phyloP scores from a whole-genome alignment of 2,888 invertebrate genomes.

The Ferdinandea cuprea region DNA sequence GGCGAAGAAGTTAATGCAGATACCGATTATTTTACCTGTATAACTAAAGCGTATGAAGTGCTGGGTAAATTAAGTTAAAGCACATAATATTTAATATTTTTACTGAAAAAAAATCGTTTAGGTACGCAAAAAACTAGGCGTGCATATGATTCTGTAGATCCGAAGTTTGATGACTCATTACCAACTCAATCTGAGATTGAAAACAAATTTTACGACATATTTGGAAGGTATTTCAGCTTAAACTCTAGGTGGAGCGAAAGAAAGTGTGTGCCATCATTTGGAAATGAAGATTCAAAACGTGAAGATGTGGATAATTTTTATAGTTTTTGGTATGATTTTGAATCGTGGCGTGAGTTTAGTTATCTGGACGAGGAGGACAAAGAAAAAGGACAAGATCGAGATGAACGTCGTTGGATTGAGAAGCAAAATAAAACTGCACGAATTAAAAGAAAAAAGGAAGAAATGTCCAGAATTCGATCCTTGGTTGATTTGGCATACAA shows the following conservation, averaged over 20 bases:
- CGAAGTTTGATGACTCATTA: constrained; percentile 94
- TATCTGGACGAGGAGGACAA: constrained; percentile 99
- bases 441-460: constrained; percentile 97
- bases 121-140: constrained; percentile 92
- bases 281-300: constrained; percentile 89
- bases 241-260: constrained; percentile 97
- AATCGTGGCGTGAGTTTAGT: constrained; percentile 99
- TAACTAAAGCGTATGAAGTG: constrained; percentile 98
- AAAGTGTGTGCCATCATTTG: constrained; percentile 91
- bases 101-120: constrained; percentile 48
- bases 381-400: constrained; percentile 97
- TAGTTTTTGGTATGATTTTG: constrained; percentile 98
- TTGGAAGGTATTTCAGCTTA: constrained; percentile 88
- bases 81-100: background rate
- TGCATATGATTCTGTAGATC: constrained; percentile 98
- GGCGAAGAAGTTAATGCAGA: constrained; percentile 94
- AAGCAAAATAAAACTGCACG: constrained; percentile 97
- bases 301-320: constrained; percentile 97
- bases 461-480: constrained; percentile 94
- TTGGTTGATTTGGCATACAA: constrained; percentile 97
- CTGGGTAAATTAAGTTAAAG: constrained; percentile 85
- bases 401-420: constrained; percentile 98
- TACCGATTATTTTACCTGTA: constrained; percentile 99
- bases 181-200: constrained; percentile 91
- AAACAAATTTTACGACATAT: constrained; percentile 90